Conservation (phyloP, 1,140 invertebrate genomes). For the Bombus cullumanus region DNA sequence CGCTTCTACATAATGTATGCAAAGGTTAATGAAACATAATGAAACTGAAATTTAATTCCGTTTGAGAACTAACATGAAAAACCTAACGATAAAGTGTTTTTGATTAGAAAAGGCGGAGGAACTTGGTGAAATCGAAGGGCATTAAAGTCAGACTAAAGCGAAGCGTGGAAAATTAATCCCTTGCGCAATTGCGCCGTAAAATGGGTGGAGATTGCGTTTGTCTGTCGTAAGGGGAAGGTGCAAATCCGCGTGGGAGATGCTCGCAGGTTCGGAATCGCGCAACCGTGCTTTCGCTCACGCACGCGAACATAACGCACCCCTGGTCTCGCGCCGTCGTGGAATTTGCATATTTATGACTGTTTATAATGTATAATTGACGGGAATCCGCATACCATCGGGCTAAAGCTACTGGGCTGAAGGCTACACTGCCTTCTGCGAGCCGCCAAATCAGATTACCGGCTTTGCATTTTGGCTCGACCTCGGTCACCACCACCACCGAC, state of each 20-base stretch:
- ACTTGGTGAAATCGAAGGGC: conserved; percentile 6
- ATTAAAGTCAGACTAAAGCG: neutral
- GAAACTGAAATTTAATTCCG: neutral
- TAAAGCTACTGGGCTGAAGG: conserved; percentile 55
- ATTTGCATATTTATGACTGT: conserved; percentile 74
- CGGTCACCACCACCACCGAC: conserved; percentile 35
- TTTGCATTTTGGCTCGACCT: conserved; percentile 70
- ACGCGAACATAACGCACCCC: conserved; percentile 24
- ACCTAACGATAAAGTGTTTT: neutral
- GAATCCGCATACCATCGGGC: conserved; percentile 62
- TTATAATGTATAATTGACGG: conserved; percentile 75
- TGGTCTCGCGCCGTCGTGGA: conserved; percentile 5
- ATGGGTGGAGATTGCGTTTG: conserved; percentile 46
- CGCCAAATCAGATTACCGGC: conserved; percentile 72
- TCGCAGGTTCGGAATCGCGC: conserved; percentile 41
- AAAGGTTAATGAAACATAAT: neutral
- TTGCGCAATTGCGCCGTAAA: conserved; percentile 43
- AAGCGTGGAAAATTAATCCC: neutral
- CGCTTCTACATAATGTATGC: rapidly evolving
- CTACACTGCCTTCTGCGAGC: conserved; percentile 57
- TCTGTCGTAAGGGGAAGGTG: conserved; percentile 57
- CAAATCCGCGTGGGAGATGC: conserved; percentile 66
- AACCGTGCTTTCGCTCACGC: conserved; percentile 53
- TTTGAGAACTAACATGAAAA: neutral
- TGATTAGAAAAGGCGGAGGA: neutral